Evolutionary conservation across 2,888 invertebrate genomes (phyloP), one percentile per base, ranked within the genome.

Genomic region (Brachynemurus nebulosus): DNA sequence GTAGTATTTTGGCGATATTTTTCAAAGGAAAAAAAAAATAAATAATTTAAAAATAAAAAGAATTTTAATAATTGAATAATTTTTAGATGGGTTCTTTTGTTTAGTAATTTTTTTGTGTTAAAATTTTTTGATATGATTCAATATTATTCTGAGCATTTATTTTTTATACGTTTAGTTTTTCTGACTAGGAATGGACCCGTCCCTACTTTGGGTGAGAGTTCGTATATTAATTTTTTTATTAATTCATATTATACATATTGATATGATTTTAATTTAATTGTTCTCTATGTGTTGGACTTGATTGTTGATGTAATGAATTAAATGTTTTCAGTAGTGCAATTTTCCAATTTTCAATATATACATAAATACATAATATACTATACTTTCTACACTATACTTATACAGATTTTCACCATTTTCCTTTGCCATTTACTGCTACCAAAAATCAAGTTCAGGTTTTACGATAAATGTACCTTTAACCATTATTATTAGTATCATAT

Each of bases 131-230:
- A 30, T 30, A 30, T 30, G 14, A 11, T n/a, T n/a, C n/a, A n/a
- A n/a, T n/a, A n/a, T 12, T 30, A 30, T 30, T 30, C 30, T 30
- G 30, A 30, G 30, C 62, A 19, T 47, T 37, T 47, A 63, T 57
- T 66, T 65, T 60, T 63, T 64, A 66, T 61, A 67, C 66, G 66
- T 66, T 67, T 70, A 74, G 74, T 73, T 64, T 68, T 72, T 68
- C 72, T 73, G 68, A 62, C 73, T 72, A 73, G 72, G 71, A 72
- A 70, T 65, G 73, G 72, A 70, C 68, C 71, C 65, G 69, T 73
- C 66, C 71, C 73, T 67, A 71, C 72, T 65, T 60, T 74, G 68
- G 73, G 74, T 74, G 73, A 73, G 73, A 71, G 67, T 65, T 68
- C 68, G 66, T 66, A 47, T 48, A 19, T 51, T 16, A n/a, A 18